phyloP scores from a whole-genome alignment of 30 jellyfish, hydroid and myxozoan genomes.

The Turritopsis rubra region DNA sequence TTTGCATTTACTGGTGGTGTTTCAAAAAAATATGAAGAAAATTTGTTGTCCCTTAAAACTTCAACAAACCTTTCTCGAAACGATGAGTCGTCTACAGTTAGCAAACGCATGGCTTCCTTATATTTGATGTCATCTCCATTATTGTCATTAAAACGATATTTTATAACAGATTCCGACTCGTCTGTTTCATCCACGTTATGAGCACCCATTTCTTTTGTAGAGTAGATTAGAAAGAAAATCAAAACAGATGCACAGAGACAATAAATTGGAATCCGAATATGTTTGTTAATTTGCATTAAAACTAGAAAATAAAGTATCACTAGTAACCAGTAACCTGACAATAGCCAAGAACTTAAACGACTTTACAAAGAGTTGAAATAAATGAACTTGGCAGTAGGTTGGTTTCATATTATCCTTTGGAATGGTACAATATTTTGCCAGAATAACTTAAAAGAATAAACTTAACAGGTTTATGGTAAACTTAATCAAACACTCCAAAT shows the following conservation, averaged over 20 bases:
- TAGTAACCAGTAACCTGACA: too few relatives aligned
- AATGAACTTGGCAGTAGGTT: too few relatives aligned
- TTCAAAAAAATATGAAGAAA: not conserved
- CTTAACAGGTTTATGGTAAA: too few relatives aligned
- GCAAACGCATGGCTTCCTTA: not conserved
- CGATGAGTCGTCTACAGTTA: not conserved
- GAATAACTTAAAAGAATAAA: too few relatives aligned
- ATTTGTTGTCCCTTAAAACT: not conserved
- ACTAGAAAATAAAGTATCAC: not conserved
- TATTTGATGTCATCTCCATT: not conserved
- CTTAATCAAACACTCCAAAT: too few relatives aligned
- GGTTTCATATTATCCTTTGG: too few relatives aligned
- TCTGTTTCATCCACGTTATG: not conserved
- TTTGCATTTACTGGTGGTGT: constrained; percentile 9
- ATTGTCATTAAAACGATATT: not conserved
- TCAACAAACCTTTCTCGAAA: not conserved
- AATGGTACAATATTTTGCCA: too few relatives aligned
- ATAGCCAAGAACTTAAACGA: too few relatives aligned
- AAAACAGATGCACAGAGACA: not conserved
- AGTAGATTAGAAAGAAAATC: not conserved
- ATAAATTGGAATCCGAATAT: not conserved
- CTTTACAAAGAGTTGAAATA: too few relatives aligned
- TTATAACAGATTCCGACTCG: not conserved
- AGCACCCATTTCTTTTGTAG: not conserved
- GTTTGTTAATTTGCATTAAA: not conserved